phyloP scores from a whole-genome alignment of 2,113 vertebrate genomes.

The Scalopus aquaticus region DNA sequence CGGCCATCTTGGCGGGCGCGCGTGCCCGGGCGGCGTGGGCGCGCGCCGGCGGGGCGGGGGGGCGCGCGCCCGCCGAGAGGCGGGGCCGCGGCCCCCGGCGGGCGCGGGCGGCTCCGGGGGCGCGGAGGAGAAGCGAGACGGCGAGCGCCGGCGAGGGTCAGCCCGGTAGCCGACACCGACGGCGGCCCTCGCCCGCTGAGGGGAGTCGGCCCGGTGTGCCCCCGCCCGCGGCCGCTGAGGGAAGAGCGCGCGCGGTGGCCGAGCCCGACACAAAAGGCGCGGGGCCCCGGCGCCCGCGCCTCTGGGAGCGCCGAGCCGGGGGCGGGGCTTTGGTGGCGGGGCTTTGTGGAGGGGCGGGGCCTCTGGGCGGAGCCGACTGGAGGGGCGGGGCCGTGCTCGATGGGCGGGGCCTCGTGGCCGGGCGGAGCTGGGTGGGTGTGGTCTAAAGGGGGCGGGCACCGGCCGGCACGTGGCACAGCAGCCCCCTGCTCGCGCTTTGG shows the following conservation, averaged over 20 bases:
- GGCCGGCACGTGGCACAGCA: not conserved
- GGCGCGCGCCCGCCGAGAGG: not conserved
- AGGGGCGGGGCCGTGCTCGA: too few relatives aligned
- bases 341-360: not conserved
- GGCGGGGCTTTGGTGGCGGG: not conserved
- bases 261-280: slow-evolving; percentile 19
- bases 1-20: slow-evolving; percentile 86
- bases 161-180: not conserved
- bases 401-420: not conserved
- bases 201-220: not conserved
- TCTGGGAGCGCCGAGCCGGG: not conserved
- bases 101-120: not conserved
- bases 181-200: not conserved
- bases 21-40: slow-evolving; percentile 71
- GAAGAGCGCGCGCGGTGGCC: not conserved
- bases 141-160: not conserved
- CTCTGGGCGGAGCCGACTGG: not conserved
- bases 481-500: too few relatives aligned
- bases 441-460: not conserved
- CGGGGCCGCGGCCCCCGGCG: not conserved
- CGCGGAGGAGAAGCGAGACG: not conserved
- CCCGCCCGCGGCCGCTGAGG: not conserved
- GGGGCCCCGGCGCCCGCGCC: slow-evolving; percentile 7
- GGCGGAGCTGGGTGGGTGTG: not conserved
- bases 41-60: slow-evolving; percentile 39